Evolutionary conservation across 2,797 vertebrate species (phyloP).

Genomic region (Pampus argenteus): DNA sequence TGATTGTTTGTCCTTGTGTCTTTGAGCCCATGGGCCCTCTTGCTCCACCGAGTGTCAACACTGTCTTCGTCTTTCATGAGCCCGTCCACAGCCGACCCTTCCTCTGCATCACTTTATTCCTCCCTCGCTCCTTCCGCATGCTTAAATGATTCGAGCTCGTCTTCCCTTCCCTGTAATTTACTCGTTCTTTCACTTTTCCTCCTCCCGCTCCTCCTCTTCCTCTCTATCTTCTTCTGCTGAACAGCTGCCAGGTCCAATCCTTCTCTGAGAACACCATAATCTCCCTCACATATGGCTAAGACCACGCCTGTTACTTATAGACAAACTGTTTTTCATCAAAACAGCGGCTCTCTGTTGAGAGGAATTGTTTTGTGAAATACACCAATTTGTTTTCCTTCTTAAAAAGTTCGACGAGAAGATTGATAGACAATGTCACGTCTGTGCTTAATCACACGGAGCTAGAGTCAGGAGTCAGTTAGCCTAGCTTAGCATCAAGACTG

Average conservation of each 20-base stretch:
- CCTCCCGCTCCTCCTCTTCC: slow-evolving; percentile 40
- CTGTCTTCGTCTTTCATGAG: slow-evolving; percentile 49
- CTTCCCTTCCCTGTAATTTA: slow-evolving; percentile 61
- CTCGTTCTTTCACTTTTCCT: slow-evolving; percentile 45
- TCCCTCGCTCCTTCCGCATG: slow-evolving; percentile 32
- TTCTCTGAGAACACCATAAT: slow-evolving; percentile 63
- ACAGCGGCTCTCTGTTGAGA: slow-evolving; percentile 20
- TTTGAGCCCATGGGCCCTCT: slow-evolving; percentile 68
- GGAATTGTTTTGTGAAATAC: not conserved
- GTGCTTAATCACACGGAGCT: not conserved
- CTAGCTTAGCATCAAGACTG: not conserved
- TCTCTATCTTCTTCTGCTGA: slow-evolving; percentile 49
- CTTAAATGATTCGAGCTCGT: slow-evolving; percentile 55
- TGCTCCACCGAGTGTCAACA: slow-evolving; percentile 63
- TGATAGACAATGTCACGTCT: not conserved
- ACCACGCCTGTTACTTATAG: slow-evolving; percentile 63
- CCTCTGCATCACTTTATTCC: slow-evolving; percentile 24
- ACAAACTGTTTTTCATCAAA: slow-evolving; percentile 35
- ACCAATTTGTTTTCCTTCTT: not conserved
- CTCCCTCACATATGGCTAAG: slow-evolving; percentile 72
- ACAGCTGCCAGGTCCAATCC: slow-evolving; percentile 74
- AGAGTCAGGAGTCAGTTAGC: slow-evolving; percentile 8
- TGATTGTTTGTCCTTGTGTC: slow-evolving; percentile 77
- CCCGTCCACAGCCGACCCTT: slow-evolving; percentile 31
- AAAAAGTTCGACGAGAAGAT: slow-evolving; percentile 10